These are phyloP conservation scores for Ethmia dodecea DNA, from an alignment of 2,888 invertebrate species.

Conservation along the genomic window DNA sequence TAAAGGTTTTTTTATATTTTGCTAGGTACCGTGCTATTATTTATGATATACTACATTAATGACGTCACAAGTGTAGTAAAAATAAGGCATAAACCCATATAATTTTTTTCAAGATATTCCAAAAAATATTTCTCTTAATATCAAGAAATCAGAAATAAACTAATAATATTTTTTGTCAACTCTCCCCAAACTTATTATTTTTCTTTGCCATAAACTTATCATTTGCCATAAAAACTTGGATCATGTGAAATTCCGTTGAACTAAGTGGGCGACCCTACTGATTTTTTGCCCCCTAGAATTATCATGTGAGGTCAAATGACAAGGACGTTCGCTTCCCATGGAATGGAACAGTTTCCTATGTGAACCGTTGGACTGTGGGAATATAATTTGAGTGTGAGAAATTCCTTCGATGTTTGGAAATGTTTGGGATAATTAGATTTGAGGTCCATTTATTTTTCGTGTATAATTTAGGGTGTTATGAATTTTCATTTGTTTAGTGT, in stretches of 20 bases:
- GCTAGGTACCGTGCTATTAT: too few species aligned
- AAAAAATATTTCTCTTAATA: too few species aligned
- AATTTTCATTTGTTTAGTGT: not conserved
- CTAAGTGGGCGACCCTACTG: not conserved
- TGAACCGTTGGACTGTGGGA: constrained; percentile 19
- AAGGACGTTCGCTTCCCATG: constrained; percentile 28
- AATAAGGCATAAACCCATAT: too few species aligned
- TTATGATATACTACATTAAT: too few species aligned
- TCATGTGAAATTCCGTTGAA: constrained; percentile 14
- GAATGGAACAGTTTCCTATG: constrained; percentile 28
- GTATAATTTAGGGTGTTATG: not conserved
- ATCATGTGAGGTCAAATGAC: constrained; percentile 27
- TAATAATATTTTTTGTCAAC: too few species aligned
- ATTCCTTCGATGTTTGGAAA: not conserved
- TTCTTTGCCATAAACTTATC: too few species aligned
- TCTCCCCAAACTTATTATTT: too few species aligned
- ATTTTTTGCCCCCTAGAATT: constrained; percentile 12
- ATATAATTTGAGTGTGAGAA: not conserved
- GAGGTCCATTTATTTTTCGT: too few species aligned
- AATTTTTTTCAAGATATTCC: too few species aligned
- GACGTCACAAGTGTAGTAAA: too few species aligned
- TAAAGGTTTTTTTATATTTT: too few species aligned
- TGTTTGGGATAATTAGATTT: not conserved
- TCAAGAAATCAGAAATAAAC: too few species aligned
- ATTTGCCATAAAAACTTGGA: not conserved